Conservation (phyloP, 2,113 vertebrate genomes). For the Nettapus auritus region DNA sequence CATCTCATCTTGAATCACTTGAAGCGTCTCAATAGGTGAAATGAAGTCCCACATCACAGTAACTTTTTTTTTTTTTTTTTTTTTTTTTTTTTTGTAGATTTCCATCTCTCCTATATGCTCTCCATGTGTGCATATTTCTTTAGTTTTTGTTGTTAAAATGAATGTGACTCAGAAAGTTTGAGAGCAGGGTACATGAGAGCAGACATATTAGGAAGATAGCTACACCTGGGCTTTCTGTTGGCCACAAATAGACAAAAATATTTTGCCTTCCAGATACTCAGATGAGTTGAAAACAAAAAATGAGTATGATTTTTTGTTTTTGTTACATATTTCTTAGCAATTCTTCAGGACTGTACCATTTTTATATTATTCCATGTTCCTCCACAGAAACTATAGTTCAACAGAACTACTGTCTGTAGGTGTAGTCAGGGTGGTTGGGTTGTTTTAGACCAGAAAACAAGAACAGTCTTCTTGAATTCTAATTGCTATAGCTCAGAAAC, state of each 20-base stretch:
- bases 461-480: background rate
- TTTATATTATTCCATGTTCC: background rate
- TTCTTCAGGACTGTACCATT: background rate
- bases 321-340: background rate
- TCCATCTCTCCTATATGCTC: background rate
- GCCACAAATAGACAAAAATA: too few relatives aligned
- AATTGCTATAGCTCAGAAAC: background rate
- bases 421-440: background rate
- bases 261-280: background rate
- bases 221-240: too few relatives aligned
- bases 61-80: background rate
- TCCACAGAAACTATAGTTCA: background rate
- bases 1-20: too few relatives aligned
- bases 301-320: background rate
- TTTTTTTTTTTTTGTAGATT: background rate
- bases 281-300: background rate
- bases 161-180: too few relatives aligned
- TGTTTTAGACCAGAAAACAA: background rate
- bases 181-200: too few relatives aligned
- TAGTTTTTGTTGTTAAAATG: too few relatives aligned
- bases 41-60: background rate
- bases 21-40: background rate
- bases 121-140: too few relatives aligned
- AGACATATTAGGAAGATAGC: too few relatives aligned
- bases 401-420: too few relatives aligned